Evolutionary conservation across 2,888 invertebrate genomes (phyloP).

Genomic region (Dilophus febrilis): DNA sequence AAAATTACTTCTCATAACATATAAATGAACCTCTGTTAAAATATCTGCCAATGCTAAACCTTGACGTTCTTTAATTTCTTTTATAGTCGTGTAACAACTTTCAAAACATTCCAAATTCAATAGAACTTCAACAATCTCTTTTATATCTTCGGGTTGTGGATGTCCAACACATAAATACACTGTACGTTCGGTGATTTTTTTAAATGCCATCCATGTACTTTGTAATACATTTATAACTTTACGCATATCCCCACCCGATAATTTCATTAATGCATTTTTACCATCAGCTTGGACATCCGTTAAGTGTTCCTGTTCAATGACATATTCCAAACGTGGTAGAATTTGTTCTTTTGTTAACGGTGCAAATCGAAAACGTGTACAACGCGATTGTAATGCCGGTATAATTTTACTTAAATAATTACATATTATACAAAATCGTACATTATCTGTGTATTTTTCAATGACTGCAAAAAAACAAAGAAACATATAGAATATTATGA

Average conservation of each 20-base stretch:
- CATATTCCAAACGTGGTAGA: conserved; percentile 68
- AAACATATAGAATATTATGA: not conserved
- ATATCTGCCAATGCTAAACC: conserved; percentile 90
- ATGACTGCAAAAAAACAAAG: conserved; percentile 58
- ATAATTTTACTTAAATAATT: conserved; percentile 98
- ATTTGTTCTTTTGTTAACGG: conserved; percentile 77
- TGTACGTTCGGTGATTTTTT: conserved; percentile 71
- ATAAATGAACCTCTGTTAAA: conserved; percentile 73
- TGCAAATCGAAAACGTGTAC: conserved; percentile 91
- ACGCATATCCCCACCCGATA: conserved; percentile 96
- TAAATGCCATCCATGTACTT: conserved; percentile 87
- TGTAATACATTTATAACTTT: conserved; percentile 92
- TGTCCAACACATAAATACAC: conserved; percentile 95
- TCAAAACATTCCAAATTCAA: conserved; percentile 62
- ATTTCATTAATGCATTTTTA: conserved; percentile 66
- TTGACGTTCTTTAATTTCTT: conserved; percentile 70
- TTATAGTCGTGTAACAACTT: conserved; percentile 61
- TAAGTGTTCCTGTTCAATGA: conserved; percentile 74
- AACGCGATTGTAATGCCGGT: conserved; percentile 94
- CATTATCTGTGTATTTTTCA: conserved; percentile 98
- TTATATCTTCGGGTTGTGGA: conserved; percentile 78
- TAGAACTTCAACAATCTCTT: conserved; percentile 72
- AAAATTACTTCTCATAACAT: conserved; percentile 69
- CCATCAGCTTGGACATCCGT: conserved; percentile 76
- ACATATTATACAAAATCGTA: conserved; percentile 96